Evolutionary conservation across 2,888 invertebrate genomes (phyloP), one percentile per base, ranked within the genome.

Genomic region (Leptopilina drosophilae): DNA sequence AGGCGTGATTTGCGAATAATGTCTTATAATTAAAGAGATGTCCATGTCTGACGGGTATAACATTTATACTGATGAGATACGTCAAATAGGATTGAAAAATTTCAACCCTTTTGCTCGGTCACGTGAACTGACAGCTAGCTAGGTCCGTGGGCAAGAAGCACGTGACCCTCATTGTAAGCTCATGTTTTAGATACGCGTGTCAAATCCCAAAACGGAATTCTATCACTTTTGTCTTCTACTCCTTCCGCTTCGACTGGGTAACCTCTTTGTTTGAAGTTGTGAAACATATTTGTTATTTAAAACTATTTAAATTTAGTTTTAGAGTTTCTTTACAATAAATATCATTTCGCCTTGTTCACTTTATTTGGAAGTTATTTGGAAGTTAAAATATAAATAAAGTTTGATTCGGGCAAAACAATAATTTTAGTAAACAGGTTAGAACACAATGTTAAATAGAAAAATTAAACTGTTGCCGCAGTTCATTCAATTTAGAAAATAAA

Each of bases 31-130:
- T 89, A 91, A 91, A 91, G 88, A 87, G 89, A 91, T 88, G 90
- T 88, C 87, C 86, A 87, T 87, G 87, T 85, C 86, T 85, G 85
- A 77, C 85, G 85, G 84, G 88, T 90, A 91, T 91, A 90, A 90
- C 90, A 90, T 90, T 90, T 90, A 90, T 90, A 90, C 88, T 87
- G 82, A 84, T 86, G 85, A 89, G 90, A 91, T 92, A 90, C 88
- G 90, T 91, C 91, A 91, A 89, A 78, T 78, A 82, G 83, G 82
- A 82, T 85, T 81, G 87, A 87, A 90, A 91, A 91, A 90, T 90
- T 88, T 90, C 91, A 92, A 92, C 91, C 92, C 92, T 91, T 91
- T 89, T 89, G 87, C 85, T 84, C 80, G 87, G 90, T 88, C 91
- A 91, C 92, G 92, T 91, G 91, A 90, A 91, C 82, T 86, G 89